Percentiles rank a stretch among this genome's conserved stretches.
Conservation (phyloP, 2,797 vertebrate genomes). For the Otolemur crassicaudatus region DNA sequence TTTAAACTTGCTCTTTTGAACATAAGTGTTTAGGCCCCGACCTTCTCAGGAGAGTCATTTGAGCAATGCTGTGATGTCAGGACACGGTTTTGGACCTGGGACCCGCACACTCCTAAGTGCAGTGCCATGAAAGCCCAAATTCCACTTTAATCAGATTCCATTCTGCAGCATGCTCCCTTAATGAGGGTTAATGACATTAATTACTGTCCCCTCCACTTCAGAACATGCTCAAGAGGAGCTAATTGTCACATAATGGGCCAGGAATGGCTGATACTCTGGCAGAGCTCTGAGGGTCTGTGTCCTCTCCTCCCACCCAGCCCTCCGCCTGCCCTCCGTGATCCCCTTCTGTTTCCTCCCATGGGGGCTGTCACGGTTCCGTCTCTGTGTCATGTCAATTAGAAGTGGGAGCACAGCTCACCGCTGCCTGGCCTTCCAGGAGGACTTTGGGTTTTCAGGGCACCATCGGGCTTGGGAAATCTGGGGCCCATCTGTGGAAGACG, state of each 20-base stretch:
- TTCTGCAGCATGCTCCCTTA: neutral
- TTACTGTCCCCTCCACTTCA: constrained; percentile 64
- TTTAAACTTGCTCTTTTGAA: neutral
- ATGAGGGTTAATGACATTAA: constrained; percentile 63
- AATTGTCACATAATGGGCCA: neutral
- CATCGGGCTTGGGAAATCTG: too few species aligned
- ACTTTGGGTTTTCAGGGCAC: neutral
- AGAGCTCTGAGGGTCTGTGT: neutral
- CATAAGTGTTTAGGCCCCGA: fast-evolving
- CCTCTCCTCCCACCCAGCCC: fast-evolving
- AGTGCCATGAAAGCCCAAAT: neutral
- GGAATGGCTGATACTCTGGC: neutral
- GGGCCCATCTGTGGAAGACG: neutral
- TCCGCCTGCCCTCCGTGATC: fast-evolving
- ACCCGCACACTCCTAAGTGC: neutral
- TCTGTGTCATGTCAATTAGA: fast-evolving
- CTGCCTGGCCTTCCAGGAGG: neutral
- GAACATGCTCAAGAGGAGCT: constrained; percentile 29
- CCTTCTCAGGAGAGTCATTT: fast-evolving
- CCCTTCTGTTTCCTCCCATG: fast-evolving
- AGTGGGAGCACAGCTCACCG: fast-evolving
- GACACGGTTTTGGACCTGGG: fast-evolving
- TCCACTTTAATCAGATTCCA: constrained; percentile 7
- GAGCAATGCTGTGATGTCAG: fast-evolving
- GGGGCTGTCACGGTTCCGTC: too few species aligned